These are phyloP conservation scores for Chironex yamaguchii DNA, from an alignment of 30 jellyfish, hydroid and myxozoan genomes.

Conservation along the genomic window DNA sequence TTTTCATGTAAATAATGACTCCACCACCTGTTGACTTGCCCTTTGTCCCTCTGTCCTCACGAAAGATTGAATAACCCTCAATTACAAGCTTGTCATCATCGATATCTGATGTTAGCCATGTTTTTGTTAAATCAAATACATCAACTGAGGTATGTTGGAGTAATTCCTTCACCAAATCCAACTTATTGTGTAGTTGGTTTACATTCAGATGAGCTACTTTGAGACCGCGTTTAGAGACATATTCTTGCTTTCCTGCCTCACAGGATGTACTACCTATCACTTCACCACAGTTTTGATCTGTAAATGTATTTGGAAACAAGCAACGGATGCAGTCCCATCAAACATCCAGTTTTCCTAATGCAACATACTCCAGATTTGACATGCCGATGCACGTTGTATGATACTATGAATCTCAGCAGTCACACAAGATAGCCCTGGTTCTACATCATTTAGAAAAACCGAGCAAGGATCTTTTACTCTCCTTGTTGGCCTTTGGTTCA, in stretches of 20 bases:
- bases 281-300: slow-evolving; percentile 14
- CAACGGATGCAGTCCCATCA: slow-evolving; percentile 30
- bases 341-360: slow-evolving; percentile 61
- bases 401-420: slow-evolving; percentile 57
- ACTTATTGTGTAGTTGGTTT: slow-evolving; percentile 32
- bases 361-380: slow-evolving; percentile 46
- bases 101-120: background rate
- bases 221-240: slow-evolving; percentile 55
- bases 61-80: slow-evolving; percentile 8
- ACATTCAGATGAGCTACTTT: slow-evolving; percentile 53
- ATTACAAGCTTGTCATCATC: background rate
- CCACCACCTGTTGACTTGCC: slow-evolving; percentile 3
- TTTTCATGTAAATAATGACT: background rate
- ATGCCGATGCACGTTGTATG: slow-evolving; percentile 69
- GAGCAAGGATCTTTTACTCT: slow-evolving; percentile 67
- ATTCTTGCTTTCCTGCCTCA: slow-evolving; percentile 49
- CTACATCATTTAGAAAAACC: slow-evolving; percentile 48
- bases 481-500: slow-evolving; percentile 70
- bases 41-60: background rate
- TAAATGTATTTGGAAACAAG: slow-evolving; percentile 32
- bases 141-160: slow-evolving; percentile 19
- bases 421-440: slow-evolving; percentile 49
- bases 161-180: slow-evolving; percentile 30
- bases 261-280: slow-evolving; percentile 32
- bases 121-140: background rate